Base-by-base conservation (phyloP, 2,888 invertebrate species). In the Mythimna ferrago region DNA sequence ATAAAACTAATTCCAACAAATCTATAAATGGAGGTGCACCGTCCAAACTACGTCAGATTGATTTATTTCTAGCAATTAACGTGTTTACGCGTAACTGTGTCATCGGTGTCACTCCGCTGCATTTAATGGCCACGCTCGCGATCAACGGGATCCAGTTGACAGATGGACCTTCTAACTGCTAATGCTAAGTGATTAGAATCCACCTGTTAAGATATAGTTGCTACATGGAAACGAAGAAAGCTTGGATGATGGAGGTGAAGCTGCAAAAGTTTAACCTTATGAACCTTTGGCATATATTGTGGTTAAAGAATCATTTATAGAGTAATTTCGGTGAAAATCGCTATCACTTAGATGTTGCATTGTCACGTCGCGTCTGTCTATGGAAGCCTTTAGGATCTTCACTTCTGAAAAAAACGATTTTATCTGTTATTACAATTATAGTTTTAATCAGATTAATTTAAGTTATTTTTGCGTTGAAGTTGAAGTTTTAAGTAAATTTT, bases 1-100 rank as follows among this genome's bases (percentile, higher is more conserved):
- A 51, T 54, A 32, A 62, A 66, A 71, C 38, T 35, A 51, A 54
- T 78, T 63, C 19, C 11, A 56, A 32, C 11, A 9, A 11, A 41
- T 60, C 58, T 61, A 32, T 48, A 63, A 56, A 56, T 75, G 62
- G 63, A 66, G 38, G 10, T 48, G 19, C 32, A 21, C n/a, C 32
- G 7, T 51, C 35, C n/a, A 35, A 66, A 58, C 62, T n/a, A 26
- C 26, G 21, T 32, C 44, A 38, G 56, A 38, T 76, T 73, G 68
- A 81, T 81, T 77, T 63, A 73, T 69, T 66, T 64, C 16, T 41
- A 61, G 9, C 57, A 77, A 81, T 73, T 73, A 80, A 72, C 66
- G 57, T 72, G 76, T 57, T 81, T 64, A 73, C 53, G 66, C 60
- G 66, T 66, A 81, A 81, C 81, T 64, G 78, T 73, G 80, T 80